A percentile compares a stretch with the other conserved stretches of the same genome.
These are phyloP conservation scores for Ctenomys sociabilis DNA, from an alignment of 2,113 vertebrate species.

Conservation along the genomic window DNA sequence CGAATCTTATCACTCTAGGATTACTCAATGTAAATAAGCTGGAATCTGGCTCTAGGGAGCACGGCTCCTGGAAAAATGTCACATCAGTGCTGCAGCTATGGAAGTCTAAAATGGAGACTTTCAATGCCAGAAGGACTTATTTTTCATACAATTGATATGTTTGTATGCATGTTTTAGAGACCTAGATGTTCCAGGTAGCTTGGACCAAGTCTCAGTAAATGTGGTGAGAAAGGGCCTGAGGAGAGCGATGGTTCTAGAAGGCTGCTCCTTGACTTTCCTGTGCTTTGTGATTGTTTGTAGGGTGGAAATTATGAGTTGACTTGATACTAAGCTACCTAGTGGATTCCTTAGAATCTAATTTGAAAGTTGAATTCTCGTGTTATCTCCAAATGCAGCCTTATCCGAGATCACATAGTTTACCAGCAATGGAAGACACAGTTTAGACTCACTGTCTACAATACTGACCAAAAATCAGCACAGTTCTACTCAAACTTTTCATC, in stretches of 20 bases:
- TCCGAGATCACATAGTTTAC: background rate
- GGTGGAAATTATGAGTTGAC: background rate
- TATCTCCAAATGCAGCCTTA: background rate
- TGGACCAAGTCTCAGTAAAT: background rate
- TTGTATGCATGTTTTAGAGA: background rate
- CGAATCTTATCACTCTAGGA: background rate
- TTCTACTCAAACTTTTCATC: background rate
- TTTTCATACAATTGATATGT: background rate
- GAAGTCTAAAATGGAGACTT: background rate
- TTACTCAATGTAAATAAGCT: constrained; percentile 12
- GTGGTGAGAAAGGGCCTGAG: background rate
- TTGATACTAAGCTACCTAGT: background rate
- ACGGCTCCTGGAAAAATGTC: background rate
- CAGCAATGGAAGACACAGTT: background rate
- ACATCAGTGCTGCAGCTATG: background rate
- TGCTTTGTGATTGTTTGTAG: background rate
- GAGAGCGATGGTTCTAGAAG: fast-evolving
- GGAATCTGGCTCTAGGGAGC: background rate
- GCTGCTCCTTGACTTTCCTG: background rate
- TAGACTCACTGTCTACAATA: background rate
- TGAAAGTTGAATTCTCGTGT: background rate
- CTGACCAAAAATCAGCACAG: background rate
- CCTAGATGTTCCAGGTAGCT: background rate
- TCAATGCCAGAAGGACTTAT: background rate
- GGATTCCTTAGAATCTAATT: background rate